These are phyloP conservation scores for Leptopilina myrica DNA, from an alignment of 2,888 invertebrate species.

Conservation along the genomic window DNA sequence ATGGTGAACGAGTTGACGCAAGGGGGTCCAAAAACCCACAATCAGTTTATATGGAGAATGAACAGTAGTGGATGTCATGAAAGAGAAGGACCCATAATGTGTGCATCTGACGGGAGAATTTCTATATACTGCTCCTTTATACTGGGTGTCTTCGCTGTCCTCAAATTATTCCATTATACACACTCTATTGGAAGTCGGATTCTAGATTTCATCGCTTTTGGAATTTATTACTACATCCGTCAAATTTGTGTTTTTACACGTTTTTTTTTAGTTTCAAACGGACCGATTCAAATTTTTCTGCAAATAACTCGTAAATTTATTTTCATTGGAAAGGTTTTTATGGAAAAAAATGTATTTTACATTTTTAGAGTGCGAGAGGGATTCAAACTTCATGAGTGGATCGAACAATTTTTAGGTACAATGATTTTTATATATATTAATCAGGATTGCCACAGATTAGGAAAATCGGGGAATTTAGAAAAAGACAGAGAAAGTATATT, in stretches of 20 bases:
- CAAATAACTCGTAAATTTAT: too few species aligned
- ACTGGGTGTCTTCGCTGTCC: constrained; percentile 50
- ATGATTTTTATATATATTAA: neutral
- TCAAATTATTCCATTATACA: constrained; percentile 19
- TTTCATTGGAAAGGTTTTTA: too few species aligned
- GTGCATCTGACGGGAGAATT: constrained; percentile 32
- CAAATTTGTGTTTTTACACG: too few species aligned
- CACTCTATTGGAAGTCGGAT: neutral
- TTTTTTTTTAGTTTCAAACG: too few species aligned
- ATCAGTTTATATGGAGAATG: constrained; percentile 48
- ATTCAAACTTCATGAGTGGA: too few species aligned
- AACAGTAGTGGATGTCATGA: constrained; percentile 49
- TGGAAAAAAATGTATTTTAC: too few species aligned
- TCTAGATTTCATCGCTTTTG: constrained; percentile 23
- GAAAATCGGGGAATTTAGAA: too few species aligned
- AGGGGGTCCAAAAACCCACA: constrained; percentile 45
- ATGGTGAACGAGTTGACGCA: constrained; percentile 59
- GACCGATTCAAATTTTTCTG: too few species aligned
- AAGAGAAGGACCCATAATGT: constrained; percentile 45
- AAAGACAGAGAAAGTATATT: too few species aligned
- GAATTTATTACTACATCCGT: neutral
- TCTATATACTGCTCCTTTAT: constrained; percentile 41
- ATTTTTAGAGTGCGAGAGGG: too few species aligned
- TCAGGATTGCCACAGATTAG: too few species aligned
- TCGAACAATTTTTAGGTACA: too few species aligned